phyloP scores from a whole-genome alignment of 2,797 vertebrate species.

The Silurus lanzhouensis region DNA sequence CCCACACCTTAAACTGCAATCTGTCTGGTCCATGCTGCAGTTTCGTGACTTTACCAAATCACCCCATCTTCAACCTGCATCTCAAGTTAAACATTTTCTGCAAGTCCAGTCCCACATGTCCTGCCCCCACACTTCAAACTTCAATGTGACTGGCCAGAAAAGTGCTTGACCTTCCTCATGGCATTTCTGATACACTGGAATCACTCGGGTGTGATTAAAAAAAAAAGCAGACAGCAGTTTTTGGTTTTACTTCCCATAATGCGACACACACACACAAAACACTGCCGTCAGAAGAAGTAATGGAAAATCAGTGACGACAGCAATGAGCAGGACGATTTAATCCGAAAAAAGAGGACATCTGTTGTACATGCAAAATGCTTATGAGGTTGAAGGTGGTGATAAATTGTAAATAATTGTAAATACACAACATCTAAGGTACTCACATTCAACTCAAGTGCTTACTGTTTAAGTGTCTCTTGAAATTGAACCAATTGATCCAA shows the following conservation, averaged over 20 bases:
- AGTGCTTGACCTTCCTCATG: background rate
- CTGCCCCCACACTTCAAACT: background rate
- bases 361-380: background rate
- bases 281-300: background rate
- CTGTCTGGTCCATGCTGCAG: too few species aligned
- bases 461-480: background rate
- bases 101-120: too few species aligned
- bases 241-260: slow-evolving; percentile 33
- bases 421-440: background rate
- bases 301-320: background rate
- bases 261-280: background rate
- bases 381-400: background rate
- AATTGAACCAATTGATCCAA: background rate
- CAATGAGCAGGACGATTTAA: background rate
- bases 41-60: too few species aligned
- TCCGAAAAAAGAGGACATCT: background rate
- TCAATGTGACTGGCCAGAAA: background rate
- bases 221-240: background rate
- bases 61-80: too few species aligned
- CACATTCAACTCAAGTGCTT: background rate
- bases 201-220: background rate
- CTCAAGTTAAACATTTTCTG: too few species aligned
- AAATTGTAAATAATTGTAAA: background rate
- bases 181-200: background rate
- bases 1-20: background rate